Evolutionary conservation across 2,888 invertebrate species (phyloP).

Genomic region (Petrophora chlorosata): DNA sequence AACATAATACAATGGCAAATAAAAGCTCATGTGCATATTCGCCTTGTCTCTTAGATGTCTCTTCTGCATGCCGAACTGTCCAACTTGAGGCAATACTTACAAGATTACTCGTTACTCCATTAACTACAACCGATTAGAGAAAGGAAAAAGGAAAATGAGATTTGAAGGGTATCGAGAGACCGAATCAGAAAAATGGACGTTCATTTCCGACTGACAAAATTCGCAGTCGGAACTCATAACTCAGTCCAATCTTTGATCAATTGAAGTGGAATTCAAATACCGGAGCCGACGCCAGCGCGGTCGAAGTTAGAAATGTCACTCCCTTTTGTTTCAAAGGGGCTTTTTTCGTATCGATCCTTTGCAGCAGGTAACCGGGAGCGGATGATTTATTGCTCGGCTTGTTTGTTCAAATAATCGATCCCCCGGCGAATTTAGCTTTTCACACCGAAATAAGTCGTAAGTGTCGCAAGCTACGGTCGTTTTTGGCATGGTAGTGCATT

Average conservation of each 20-base stretch:
- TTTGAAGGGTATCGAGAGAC: slow-evolving; percentile 22
- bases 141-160: slow-evolving; percentile 23
- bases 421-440: slow-evolving; percentile 48
- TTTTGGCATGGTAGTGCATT: slow-evolving; percentile 40
- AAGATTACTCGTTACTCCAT: slow-evolving; percentile 20
- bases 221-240: slow-evolving; percentile 31
- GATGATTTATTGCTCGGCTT: slow-evolving; percentile 79
- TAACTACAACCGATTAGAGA: slow-evolving; percentile 17
- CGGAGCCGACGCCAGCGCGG: slow-evolving; percentile 38
- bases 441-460: slow-evolving; percentile 49
- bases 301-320: slow-evolving; percentile 69
- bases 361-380: slow-evolving; percentile 79
- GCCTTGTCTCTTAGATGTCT: no score
- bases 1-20: slow-evolving; percentile 5
- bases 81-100: slow-evolving; percentile 3
- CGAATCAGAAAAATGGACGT: slow-evolving; percentile 32
- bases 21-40: not conserved
- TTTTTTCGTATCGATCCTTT: slow-evolving; percentile 74
- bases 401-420: slow-evolving; percentile 82
- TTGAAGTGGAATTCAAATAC: slow-evolving; percentile 41
- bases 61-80: no score
- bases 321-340: slow-evolving; percentile 71
- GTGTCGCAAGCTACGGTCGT: slow-evolving; percentile 34
- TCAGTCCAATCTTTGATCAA: slow-evolving; percentile 42
- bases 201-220: slow-evolving; percentile 33